phyloP scores from a whole-genome alignment of 1,140 invertebrate species.

The Aplysia californica region DNA sequence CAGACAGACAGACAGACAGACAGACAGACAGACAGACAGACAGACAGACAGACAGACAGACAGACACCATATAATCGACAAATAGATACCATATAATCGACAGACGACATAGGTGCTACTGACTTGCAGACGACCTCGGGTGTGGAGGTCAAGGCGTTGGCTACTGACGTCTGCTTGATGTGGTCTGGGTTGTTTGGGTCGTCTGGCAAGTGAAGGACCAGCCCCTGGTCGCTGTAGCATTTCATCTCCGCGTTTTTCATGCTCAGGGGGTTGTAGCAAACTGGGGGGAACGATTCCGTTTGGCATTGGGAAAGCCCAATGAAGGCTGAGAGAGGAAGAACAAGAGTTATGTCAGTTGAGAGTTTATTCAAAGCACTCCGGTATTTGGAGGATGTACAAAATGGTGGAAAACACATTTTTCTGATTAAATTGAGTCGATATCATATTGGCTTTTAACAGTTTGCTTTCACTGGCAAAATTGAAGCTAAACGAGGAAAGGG shows the following conservation, averaged over 20 bases:
- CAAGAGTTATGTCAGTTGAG: background rate
- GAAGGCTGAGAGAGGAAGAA: background rate
- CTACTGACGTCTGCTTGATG: background rate
- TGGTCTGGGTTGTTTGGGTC: background rate
- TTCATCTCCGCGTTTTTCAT: background rate
- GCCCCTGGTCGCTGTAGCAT: background rate
- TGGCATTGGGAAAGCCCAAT: background rate
- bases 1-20: slow-evolving; percentile 33
- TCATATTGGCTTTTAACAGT: no score
- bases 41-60: slow-evolving; percentile 38
- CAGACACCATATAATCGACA: no score
- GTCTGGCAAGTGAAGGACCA: background rate
- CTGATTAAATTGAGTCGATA: no score
- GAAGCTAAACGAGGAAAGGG: no score
- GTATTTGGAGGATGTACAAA: no score
- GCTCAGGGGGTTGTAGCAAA: background rate
- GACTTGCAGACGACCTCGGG: background rate
- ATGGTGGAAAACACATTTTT: background rate
- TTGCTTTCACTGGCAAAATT: no score
- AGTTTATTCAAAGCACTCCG: background rate
- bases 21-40: slow-evolving; percentile 37
- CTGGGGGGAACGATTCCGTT: background rate
- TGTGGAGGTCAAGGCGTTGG: background rate
- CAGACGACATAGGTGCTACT: no score
- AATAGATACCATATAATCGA: no score